These are phyloP conservation scores for Pseudorectes ferrugineus DNA, from an alignment of 2,113 vertebrate species.

Conservation along the genomic window DNA sequence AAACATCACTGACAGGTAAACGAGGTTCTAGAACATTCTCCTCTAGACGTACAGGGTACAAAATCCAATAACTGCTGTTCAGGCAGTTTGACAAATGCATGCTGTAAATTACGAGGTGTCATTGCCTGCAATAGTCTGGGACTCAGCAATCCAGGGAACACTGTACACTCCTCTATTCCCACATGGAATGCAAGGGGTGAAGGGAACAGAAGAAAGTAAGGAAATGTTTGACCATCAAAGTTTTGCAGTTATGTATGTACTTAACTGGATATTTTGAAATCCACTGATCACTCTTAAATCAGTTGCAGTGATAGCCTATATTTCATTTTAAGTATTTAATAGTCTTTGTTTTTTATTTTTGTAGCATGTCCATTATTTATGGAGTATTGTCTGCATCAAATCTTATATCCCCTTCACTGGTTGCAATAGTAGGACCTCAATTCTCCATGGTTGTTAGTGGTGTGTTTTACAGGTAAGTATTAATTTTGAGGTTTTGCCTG, in stretches of 20 bases:
- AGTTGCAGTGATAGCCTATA: not conserved
- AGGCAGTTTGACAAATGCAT: not conserved
- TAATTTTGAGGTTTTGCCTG: not conserved
- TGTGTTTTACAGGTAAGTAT: constrained; percentile 90
- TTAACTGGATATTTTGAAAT: not conserved
- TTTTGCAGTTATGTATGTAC: not conserved
- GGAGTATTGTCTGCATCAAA: constrained; percentile 95
- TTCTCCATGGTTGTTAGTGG: constrained; percentile 92
- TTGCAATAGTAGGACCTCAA: constrained; percentile 86
- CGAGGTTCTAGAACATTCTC: not conserved
- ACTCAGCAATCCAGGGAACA: not conserved
- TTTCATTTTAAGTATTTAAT: not conserved
- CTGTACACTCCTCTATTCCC: not conserved
- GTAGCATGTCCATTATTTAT: constrained; percentile 95
- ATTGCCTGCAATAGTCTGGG: not conserved
- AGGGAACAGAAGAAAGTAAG: not conserved
- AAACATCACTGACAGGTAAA: not conserved
- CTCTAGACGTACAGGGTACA: not conserved
- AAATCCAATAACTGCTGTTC: not conserved
- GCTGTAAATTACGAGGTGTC: not conserved
- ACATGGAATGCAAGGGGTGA: fast-evolving
- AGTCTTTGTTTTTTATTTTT: not conserved
- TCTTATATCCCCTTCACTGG: constrained; percentile 90
- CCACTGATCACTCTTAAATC: not conserved
- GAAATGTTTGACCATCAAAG: not conserved